Conservation (phyloP, 92 coral and sea anemone genomes). For the Porites cylindrica region DNA sequence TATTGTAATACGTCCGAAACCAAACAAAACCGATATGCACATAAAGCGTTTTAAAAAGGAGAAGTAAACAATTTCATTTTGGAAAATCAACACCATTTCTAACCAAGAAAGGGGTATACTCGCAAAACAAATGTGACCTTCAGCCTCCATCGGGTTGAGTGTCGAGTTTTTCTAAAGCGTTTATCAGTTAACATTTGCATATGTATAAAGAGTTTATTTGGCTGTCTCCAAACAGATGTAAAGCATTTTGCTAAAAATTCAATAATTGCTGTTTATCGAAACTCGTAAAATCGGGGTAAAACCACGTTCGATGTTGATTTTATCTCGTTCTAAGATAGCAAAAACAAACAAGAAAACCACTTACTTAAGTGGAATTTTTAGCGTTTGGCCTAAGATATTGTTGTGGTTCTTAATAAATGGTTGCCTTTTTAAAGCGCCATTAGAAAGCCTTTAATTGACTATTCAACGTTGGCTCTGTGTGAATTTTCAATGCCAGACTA, state of each 20-base stretch:
- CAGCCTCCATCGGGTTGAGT: neutral
- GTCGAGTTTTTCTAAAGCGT: neutral
- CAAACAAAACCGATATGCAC: constrained; percentile 48
- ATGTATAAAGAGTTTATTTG: constrained; percentile 30
- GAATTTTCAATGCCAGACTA: neutral
- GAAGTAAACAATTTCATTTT: constrained; percentile 48
- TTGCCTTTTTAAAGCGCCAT: constrained; percentile 39
- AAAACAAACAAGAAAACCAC: constrained; percentile 53
- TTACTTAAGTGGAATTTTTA: constrained; percentile 42
- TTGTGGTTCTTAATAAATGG: constrained; percentile 2
- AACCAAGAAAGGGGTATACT: neutral
- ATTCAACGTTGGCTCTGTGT: constrained; percentile 19
- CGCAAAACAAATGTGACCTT: constrained; percentile 8
- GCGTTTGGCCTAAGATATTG: constrained; percentile 24
- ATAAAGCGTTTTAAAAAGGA: constrained; percentile 46
- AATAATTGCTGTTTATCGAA: constrained; percentile 41
- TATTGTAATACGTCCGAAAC: constrained; percentile 54
- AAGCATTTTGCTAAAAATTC: constrained; percentile 42
- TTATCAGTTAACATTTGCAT: constrained; percentile 44
- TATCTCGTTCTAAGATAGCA: constrained; percentile 36
- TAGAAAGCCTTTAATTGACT: constrained; percentile 12
- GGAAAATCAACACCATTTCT: constrained; percentile 45
- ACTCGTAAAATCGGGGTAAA: constrained; percentile 36
- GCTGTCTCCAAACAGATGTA: constrained; percentile 32
- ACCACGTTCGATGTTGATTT: constrained; percentile 33